Base-by-base conservation (phyloP, 2,113 vertebrate species). In the Petrocephalus zakoni region DNA sequence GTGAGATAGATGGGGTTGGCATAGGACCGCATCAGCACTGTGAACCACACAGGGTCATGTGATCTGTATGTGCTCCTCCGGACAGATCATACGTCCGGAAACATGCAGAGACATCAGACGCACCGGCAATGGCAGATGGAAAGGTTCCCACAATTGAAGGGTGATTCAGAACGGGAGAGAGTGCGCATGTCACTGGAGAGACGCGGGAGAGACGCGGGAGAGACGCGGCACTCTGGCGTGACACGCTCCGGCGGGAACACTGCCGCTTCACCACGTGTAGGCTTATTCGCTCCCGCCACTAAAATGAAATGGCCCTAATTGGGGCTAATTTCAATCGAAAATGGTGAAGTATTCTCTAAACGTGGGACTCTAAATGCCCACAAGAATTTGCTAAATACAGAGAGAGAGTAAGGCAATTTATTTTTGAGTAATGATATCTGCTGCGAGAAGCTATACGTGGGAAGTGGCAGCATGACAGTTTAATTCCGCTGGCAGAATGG, bases 281-380 rank as follows among this genome's bases (percentile, higher is more conserved):
- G 46, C 7, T 88, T 29, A 34, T 78, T 88, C 37, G 13, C 37
- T 83, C 55, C 88, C 15, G 34, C 56, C 53, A 49, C 53, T 49
- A 49, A 83, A 84, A 58, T 88, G 78, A 88, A 83, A 46, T 13
- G 53, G 52, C 88, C 37, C 42, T 88, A 88, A 88, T 83, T 82
- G 88, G 88, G 37, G 75, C 78, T 88, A 88, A 88, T 84, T 84
- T 88, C 83, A 53, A 53, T 49, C 10, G 22, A 52, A 42, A 83
- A 82, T 19, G 19, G 46, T 88, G 49, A 88, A 88, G 78, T 64
- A 25, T 87, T 78, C 84, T 87, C 10, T 11, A 56, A 87, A 87
- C 52, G 22, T n/a, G 72, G n/a, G 52, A 83, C 75, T 25, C 37
- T 61, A 58, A 56, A 78, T 78, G 53, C 53, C 88, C 75, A 61